Percentiles rank a stretch among this genome's conserved stretches.
phyloP scores from a whole-genome alignment of 2,888 invertebrate species.

The Cyclophora albipunctata region DNA sequence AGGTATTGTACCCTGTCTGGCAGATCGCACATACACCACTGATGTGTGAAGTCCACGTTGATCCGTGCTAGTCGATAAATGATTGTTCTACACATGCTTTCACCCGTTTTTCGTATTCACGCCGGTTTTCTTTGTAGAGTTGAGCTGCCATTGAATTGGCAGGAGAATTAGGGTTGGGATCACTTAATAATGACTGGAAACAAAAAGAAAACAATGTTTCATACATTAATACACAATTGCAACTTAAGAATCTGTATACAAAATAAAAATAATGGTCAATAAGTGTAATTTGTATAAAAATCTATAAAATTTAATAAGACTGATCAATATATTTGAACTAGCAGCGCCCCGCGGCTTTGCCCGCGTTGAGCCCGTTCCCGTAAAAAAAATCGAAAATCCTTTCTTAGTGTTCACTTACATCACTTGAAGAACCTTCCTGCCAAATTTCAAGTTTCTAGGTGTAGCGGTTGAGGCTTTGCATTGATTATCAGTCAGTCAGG shows the following conservation, averaged over 20 bases:
- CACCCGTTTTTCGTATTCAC: conserved; percentile 99
- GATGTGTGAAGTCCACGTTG: conserved; percentile 37
- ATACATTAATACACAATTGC: neutral
- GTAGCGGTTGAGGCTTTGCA: no score
- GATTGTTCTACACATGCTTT: conserved; percentile 99
- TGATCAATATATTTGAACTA: no score
- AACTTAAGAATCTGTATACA: neutral
- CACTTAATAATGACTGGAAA: conserved; percentile 97
- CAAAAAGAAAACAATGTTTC: conserved; percentile 26
- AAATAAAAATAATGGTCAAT: neutral
- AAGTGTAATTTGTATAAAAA: neutral
- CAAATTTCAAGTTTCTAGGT: no score
- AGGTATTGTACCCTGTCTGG: conserved; percentile 36
- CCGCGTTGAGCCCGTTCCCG: no score
- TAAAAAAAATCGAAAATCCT: no score
- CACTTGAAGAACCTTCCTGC: no score
- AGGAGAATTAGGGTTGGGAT: conserved; percentile 99
- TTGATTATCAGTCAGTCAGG: no score
- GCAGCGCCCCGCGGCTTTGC: no score
- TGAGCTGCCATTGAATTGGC: conserved; percentile 99
- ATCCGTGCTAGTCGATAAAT: conserved; percentile 90
- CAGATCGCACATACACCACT: conserved; percentile 37
- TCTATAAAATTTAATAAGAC: neutral
- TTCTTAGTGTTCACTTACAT: no score
- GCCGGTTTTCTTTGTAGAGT: conserved; percentile 98